These are phyloP conservation scores for Rhamphomyia laevipes DNA, from an alignment of 2,888 invertebrate species.

Conservation along the genomic window DNA sequence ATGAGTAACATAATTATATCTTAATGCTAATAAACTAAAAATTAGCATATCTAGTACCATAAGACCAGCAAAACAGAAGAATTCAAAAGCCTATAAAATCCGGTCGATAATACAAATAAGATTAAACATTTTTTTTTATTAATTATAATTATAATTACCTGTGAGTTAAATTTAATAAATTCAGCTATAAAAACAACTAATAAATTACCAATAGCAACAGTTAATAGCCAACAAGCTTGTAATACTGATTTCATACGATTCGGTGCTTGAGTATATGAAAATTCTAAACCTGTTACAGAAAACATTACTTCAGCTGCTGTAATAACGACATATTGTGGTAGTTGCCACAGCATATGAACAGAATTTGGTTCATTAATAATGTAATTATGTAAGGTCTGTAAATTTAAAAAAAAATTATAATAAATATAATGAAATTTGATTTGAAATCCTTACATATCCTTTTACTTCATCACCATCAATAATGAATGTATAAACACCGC, in stretches of 20 bases:
- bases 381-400: slow-evolving; percentile 19
- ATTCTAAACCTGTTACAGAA: slow-evolving; percentile 89
- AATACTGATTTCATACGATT: slow-evolving; percentile 87
- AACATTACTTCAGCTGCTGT: slow-evolving; percentile 93
- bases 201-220: slow-evolving; percentile 87
- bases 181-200: slow-evolving; percentile 62
- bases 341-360: slow-evolving; percentile 62
- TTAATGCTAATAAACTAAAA: slow-evolving; percentile 66
- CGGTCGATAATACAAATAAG: neutral
- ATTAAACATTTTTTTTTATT: neutral
- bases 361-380: slow-evolving; percentile 51
- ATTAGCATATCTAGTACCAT: slow-evolving; percentile 76
- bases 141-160: slow-evolving; percentile 17
- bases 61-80: slow-evolving; percentile 73
- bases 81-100: slow-evolving; percentile 69
- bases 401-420: neutral
- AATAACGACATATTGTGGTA: slow-evolving; percentile 88
- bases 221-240: slow-evolving; percentile 83
- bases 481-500: slow-evolving; percentile 54
- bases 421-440: neutral
- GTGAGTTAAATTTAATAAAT: slow-evolving; percentile 27
- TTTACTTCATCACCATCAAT: slow-evolving; percentile 35
- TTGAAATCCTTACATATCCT: slow-evolving; percentile 29
- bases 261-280: slow-evolving; percentile 92
- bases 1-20: slow-evolving; percentile 56